Evolutionary conservation across 2,797 vertebrate genomes (phyloP).

Genomic region (Neosalanx taihuensis): DNA sequence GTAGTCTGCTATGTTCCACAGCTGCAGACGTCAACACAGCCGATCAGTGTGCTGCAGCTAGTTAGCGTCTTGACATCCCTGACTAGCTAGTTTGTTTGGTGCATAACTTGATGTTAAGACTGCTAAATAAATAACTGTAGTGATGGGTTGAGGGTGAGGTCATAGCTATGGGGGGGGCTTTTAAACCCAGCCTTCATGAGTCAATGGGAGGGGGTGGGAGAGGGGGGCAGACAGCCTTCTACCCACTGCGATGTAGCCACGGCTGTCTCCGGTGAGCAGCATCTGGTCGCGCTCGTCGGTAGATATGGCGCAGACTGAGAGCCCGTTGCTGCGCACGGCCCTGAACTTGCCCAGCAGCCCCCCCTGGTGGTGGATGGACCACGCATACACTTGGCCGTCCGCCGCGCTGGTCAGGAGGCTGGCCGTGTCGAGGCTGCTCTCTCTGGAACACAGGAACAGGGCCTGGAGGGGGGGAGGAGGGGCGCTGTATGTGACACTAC

Average conservation of each 20-base stretch:
- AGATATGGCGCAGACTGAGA: slow-evolving; percentile 33
- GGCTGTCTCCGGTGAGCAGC: slow-evolving; percentile 45
- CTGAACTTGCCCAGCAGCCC: slow-evolving; percentile 52
- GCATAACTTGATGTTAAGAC: background rate
- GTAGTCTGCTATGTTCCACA: slow-evolving; percentile 66
- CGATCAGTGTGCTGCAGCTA: background rate
- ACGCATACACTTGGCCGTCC: slow-evolving; percentile 36
- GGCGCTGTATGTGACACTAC: background rate
- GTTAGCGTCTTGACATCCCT: background rate
- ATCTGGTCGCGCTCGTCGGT: slow-evolving; percentile 37
- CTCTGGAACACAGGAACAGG: slow-evolving; percentile 46
- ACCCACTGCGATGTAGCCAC: slow-evolving; percentile 53
- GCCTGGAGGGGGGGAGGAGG: slow-evolving; percentile 23
- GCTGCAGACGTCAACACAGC: slow-evolving; percentile 35
- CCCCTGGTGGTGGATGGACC: slow-evolving; percentile 38
- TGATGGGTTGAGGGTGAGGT: too few species aligned
- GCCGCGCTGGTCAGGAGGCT: slow-evolving; percentile 35
- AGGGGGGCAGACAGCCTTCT: background rate
- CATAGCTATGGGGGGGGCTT: too few species aligned
- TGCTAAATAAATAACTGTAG: too few species aligned
- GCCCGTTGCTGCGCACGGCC: background rate
- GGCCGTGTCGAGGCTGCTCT: slow-evolving; percentile 25
- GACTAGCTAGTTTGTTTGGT: background rate
- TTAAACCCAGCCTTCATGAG: too few species aligned
- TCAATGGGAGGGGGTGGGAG: too few species aligned